Evolutionary conservation across 2,113 vertebrate species (phyloP).

Genomic region (Cyrtonyx montezumae): DNA sequence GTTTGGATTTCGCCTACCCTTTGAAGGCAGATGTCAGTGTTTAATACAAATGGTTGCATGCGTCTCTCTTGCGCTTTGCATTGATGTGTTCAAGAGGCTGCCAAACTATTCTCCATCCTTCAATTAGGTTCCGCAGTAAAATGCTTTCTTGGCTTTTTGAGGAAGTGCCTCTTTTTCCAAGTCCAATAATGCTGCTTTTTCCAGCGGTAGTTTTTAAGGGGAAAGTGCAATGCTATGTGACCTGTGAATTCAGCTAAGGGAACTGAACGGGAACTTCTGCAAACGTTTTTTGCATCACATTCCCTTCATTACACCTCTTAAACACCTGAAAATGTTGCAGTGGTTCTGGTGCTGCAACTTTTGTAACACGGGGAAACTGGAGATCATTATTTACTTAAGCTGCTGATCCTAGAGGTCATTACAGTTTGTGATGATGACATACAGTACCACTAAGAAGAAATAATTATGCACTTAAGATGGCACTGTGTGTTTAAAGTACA

Average conservation of each 20-base stretch:
- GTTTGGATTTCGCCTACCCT: neutral
- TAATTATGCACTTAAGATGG: neutral
- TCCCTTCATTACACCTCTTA: neutral
- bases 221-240: conserved; percentile 67
- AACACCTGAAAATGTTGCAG: neutral
- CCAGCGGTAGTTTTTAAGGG: neutral
- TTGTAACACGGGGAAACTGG: neutral
- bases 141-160: conserved; percentile 16
- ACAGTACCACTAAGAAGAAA: neutral
- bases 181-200: neutral
- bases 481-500: neutral
- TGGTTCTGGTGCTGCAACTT: neutral
- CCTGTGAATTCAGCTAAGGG: conserved; percentile 65
- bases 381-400: neutral
- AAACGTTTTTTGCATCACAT: neutral
- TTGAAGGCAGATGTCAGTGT: neutral
- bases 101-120: neutral
- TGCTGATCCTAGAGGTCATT: neutral
- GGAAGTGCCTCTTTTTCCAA: neutral
- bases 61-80: neutral
- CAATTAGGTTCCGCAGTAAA: neutral
- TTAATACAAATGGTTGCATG: neutral
- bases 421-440: neutral
- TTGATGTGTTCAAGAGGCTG: neutral
- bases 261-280: conserved; percentile 57